These are phyloP conservation scores for Lasioglossum pauxillum DNA, from an alignment of 2,888 invertebrate species.

Conservation along the genomic window DNA sequence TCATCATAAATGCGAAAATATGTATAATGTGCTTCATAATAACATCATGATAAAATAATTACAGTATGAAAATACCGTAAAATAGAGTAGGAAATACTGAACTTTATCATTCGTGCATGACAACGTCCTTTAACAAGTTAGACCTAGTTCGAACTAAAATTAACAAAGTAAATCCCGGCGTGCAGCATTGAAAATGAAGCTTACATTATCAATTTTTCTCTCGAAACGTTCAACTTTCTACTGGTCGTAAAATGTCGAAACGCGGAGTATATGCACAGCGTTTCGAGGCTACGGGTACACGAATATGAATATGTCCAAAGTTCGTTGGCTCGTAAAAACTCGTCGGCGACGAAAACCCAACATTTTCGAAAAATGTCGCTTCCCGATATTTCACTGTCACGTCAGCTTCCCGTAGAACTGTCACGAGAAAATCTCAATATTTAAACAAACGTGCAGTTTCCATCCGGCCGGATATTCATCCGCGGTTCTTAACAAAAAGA, in stretches of 20 bases:
- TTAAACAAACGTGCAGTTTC: not conserved
- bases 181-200: not conserved
- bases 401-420: not conserved
- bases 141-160: not conserved
- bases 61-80: not conserved
- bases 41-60: not conserved
- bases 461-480: not conserved
- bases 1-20: not conserved
- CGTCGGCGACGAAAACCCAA: conserved; percentile 16
- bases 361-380: conserved; percentile 21
- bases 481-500: not conserved
- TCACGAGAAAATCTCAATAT: not conserved
- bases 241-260: conserved; percentile 18
- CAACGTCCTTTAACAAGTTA: not conserved
- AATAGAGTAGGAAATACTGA: not conserved
- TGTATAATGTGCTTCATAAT: not conserved
- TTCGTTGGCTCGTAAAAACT: not conserved
- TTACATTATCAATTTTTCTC: not conserved
- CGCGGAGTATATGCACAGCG: not conserved
- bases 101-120: not conserved
- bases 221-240: not conserved
- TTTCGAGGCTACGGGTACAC: not conserved
- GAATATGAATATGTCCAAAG: conserved; percentile 9
- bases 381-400: conserved; percentile 22
- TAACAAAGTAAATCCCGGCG: not conserved